Base-by-base conservation (phyloP, 2,797 vertebrate species). In the Trachops cirrhosus region DNA sequence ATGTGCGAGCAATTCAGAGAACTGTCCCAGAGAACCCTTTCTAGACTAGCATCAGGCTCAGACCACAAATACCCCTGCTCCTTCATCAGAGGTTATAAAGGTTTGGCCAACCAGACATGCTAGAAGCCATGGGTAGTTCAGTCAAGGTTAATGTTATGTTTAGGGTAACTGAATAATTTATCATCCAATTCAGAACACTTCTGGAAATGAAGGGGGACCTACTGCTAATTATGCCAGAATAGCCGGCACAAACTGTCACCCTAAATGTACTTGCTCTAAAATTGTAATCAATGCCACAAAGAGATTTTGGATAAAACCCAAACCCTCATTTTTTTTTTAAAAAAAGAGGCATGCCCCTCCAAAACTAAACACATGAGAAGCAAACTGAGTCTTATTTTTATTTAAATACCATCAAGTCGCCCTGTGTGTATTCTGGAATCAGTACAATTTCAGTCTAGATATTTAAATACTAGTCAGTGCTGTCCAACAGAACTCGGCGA, bases 241-340 rank as follows among this genome's bases (percentile, higher is more conserved):
- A 92, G 70, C 14, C 64, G 73, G 21, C 59, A 84, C 5, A 78
- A 16, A 70, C 59, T 52, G 4, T 68, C 73, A 59, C 29, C n/a
- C 62, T 48, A 64, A 92, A 71, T 48, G 86, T 19, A 74, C 32
- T 52, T 15, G 4, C 39, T 52, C 7, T 70, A 54, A 62, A 67
- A 83, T 89, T 62, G 41, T 91, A 96, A 71, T 52, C 57, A 79
- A 64, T 74, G 83, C 24, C 54, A 86, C 11, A 87, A 34, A 95
- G 9, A 62, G 39, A 59, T 68, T 48, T 82, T 37, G 12, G 74
- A 71, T 19, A 62, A 34, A 87, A 84, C 8, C 64, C 71, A 34
- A 87, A 84, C 8, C 64, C 71, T 78, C 44, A 16, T 88, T 50
- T 21, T 77, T 50, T 77, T 22, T 34, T 52, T 52, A 6, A 7